These are phyloP conservation scores for Bambusicola thoracicus DNA, from an alignment of 2,113 vertebrate genomes.

Conservation along the genomic window DNA sequence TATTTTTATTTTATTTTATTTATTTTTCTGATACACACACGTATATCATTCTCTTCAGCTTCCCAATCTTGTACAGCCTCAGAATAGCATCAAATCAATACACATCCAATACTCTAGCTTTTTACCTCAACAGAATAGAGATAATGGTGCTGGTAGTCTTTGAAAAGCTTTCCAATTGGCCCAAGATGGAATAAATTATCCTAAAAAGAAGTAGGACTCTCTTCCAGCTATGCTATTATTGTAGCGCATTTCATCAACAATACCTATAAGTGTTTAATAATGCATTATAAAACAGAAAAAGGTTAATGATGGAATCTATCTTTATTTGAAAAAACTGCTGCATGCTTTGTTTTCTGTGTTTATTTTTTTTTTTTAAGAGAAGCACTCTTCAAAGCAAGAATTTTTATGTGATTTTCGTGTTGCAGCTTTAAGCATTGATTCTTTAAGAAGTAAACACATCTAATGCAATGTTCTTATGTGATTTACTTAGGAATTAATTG, in stretches of 20 bases:
- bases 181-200: constrained; percentile 53
- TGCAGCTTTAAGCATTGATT: neutral
- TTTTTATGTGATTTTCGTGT: neutral
- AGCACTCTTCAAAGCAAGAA: neutral
- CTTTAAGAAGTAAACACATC: neutral
- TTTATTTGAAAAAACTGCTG: neutral
- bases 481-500: neutral
- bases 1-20: neutral
- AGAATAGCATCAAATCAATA: constrained; percentile 61
- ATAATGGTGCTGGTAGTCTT: constrained; percentile 49
- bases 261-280: constrained; percentile 47
- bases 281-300: constrained; percentile 24
- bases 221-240: constrained; percentile 46
- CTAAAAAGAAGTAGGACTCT: constrained; percentile 11
- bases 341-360: neutral
- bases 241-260: constrained; percentile 4
- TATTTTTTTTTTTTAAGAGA: neutral
- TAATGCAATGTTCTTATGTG: neutral
- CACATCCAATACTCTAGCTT: constrained; percentile 15
- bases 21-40: neutral
- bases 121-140: constrained; percentile 7
- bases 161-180: constrained; percentile 56
- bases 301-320: neutral
- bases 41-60: neutral
- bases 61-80: constrained; percentile 19